phyloP scores from a whole-genome alignment of 1,140 invertebrate species.

The Drosophila tristis region DNA sequence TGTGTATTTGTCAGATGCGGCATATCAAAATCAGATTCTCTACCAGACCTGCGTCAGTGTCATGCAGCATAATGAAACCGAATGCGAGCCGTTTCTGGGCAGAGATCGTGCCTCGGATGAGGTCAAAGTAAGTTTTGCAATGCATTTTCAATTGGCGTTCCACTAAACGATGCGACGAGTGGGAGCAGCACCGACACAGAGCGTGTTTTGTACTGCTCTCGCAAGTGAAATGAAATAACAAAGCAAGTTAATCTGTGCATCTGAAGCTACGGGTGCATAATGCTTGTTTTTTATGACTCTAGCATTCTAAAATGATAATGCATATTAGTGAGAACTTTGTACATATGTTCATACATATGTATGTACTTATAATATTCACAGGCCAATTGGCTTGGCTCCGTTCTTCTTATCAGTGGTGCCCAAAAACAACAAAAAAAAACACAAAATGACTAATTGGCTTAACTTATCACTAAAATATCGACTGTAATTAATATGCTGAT shows the following conservation, averaged over 20 bases:
- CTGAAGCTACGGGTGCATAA: not conserved
- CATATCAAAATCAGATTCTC: constrained; percentile 75
- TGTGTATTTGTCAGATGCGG: not conserved
- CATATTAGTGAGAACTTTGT: not conserved
- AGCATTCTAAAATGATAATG: not conserved
- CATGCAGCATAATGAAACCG: constrained; percentile 60
- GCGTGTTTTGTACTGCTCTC: too few species aligned
- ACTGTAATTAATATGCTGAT: constrained; percentile 14
- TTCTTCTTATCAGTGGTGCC: constrained; percentile 25
- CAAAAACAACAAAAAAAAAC: constrained; percentile 29
- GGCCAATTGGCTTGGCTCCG: not conserved
- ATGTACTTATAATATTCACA: not conserved
- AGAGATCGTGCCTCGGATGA: constrained; percentile 67
- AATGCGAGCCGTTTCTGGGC: constrained; percentile 74
- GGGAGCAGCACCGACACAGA: too few species aligned
- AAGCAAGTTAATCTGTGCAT: too few species aligned
- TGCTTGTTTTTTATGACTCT: too few species aligned
- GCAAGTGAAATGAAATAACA: too few species aligned
- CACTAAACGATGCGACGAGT: not conserved
- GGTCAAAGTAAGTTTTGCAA: constrained; percentile 52
- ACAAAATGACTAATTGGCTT: constrained; percentile 32
- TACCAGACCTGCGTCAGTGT: constrained; percentile 76
- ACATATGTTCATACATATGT: not conserved
- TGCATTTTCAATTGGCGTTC: constrained; percentile 10
- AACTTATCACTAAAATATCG: constrained; percentile 41